phyloP scores from a whole-genome alignment of 2,888 invertebrate genomes.

The Prenolepis imparis region DNA sequence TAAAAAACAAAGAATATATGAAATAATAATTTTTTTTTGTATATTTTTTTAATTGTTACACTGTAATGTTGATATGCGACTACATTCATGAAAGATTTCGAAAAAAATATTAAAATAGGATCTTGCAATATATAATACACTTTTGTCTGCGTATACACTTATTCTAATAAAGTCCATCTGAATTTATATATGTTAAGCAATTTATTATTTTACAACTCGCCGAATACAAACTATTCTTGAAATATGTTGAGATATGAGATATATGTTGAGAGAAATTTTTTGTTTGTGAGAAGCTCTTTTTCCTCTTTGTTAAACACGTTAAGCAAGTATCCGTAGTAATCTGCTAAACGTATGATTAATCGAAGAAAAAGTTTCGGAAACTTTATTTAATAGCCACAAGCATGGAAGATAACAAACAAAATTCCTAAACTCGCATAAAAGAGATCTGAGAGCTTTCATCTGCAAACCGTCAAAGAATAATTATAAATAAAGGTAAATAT shows the following conservation, averaged over 20 bases:
- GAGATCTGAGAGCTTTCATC: not conserved
- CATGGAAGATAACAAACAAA: not conserved
- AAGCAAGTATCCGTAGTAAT: not conserved
- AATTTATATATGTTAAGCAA: not conserved
- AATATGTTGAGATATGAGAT: not conserved
- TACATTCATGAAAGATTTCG: not conserved
- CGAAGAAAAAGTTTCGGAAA: not conserved
- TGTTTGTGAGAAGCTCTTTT: not conserved
- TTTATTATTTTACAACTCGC: not conserved
- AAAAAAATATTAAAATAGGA: not conserved
- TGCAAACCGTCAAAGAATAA: conserved; percentile 7
- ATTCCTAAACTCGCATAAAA: not conserved
- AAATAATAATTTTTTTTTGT: not conserved
- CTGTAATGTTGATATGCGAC: not conserved
- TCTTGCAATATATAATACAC: no score
- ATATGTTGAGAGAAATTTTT: not conserved
- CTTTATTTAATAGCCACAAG: not conserved
- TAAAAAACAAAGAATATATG: no score
- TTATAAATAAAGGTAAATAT: not conserved
- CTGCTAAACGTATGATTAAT: conserved; percentile 5
- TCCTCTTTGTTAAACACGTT: conserved; percentile 6
- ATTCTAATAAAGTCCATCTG: not conserved
- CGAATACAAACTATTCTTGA: not conserved
- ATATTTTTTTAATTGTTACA: not conserved
- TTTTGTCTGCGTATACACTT: no score